Evolutionary conservation across 2,888 invertebrate genomes (phyloP), one percentile per base, ranked within the genome.

Genomic region (Folsomia candida): DNA sequence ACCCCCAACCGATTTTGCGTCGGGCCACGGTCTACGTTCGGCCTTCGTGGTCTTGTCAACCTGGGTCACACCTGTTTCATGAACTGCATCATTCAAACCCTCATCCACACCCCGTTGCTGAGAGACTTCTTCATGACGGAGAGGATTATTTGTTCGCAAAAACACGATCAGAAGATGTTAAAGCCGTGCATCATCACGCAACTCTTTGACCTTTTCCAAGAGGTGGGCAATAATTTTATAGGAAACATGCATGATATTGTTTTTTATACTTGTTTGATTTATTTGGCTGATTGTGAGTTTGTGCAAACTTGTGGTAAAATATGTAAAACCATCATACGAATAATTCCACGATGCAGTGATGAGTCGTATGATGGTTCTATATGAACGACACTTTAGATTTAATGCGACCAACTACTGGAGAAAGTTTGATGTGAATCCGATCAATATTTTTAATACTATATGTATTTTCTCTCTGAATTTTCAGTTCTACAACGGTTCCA

Each of bases 61-160:
- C 86, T 99, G 76, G 98, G 98, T 47, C 92, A 95, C 79, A 98
- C 98, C 2, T 99, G 98, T 85, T 99, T 97, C 83, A 96, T 99
- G 94, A 98, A 97, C 84, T 96, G 96, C 82, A 96, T 98, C 81
- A 91, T 98, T 11, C 94, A 95, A 86, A 93, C 95, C 0, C 84
- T 99, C 79, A 94, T 95, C 79, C 97, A 98, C 83, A 97, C 97
- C 2, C 97, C 97, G 1, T 85, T 97, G 51, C 85, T 99, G 68
- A 87, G 97, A 75, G 97, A 98, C 83, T 98, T 94, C 84, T 97
- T 99, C 83, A 87, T 99, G 79, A 91, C 94, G 54, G 96, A 97
- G 84, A 89, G 90, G 79, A 97, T 98, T 83, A 89, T 90, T 81
- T 97, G 97, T 84, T 67, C 67, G 2, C 76, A 77, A 28, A 78